Evolutionary conservation across 2,888 invertebrate species (phyloP), one percentile per base, ranked within the genome.

Genomic region (Macrostomum cliftonense): DNA sequence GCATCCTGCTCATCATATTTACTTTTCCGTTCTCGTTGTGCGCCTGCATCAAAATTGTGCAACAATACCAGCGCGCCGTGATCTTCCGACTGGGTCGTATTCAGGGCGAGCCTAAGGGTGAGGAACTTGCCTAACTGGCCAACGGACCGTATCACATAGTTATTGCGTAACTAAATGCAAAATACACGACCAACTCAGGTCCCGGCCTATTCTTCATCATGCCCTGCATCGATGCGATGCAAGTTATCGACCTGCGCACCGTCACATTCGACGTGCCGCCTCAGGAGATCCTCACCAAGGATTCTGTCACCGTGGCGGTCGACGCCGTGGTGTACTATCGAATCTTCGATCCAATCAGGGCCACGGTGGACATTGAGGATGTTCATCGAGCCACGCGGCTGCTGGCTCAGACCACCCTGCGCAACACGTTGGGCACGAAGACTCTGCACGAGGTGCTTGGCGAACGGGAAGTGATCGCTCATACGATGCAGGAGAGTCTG

Each of bases 31-130:
- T 63, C 37, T 63, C 63, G 9, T 47, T 63, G 12, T 55, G 63
- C 19, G 16, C 19, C 19, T 16, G 17, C 58, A 61, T 50, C 57
- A 28, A 28, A 28, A 28, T 49, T 42, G 63, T 63, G 12, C 57
- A 58, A 47, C 64, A 63, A 49, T 63, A 64, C 54, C 60, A 64
- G 48, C 43, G 63, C 47, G 56, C 61, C 55, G 63, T 62, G 17
- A 53, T 63, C 16, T 63, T 63, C 52, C 60, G 63, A 9, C 52
- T 63, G 2, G 63, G 63, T 4, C 53, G 60, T n/a, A 49, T 60
- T 12, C 43, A 52, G 2, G 37, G 37, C 43, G 19, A 52, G 50
- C 20, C 53, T 50, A 49, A 58, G 58, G 12, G 53, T 53, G 51
- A n/a, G n/a, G n/a, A n/a, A n/a, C n/a, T n/a, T n/a, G n/a, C n/a